Percentiles rank a stretch among this genome's conserved stretches.
Evolutionary conservation across 2,797 vertebrate species (phyloP).

Genomic region (Xyrichtys novacula): DNA sequence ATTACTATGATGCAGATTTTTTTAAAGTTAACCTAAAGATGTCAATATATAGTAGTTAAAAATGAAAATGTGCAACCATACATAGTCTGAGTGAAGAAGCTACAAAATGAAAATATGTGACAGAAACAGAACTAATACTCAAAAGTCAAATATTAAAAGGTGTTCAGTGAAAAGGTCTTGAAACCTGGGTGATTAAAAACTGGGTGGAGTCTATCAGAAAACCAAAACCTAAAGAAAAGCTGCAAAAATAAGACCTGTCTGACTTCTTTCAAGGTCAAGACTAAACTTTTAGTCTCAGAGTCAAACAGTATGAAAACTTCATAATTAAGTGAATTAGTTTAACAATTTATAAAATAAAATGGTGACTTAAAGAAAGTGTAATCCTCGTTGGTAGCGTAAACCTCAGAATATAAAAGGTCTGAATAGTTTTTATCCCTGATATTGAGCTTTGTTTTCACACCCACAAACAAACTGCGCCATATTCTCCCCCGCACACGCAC

Average conservation of each 20-base stretch:
- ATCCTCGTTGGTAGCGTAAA: neutral
- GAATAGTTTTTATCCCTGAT: neutral
- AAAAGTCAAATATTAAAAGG: neutral
- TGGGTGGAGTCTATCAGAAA: neutral
- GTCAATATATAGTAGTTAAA: too few relatives aligned
- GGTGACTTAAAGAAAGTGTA: neutral
- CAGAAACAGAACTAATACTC: neutral
- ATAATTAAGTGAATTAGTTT: neutral
- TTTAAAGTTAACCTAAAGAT: neutral
- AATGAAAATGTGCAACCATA: too few relatives aligned
- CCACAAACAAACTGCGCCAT: constrained; percentile 53
- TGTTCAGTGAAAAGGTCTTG: neutral
- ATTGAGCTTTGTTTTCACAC: neutral
- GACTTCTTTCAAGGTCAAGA: constrained; percentile 12
- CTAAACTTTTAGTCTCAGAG: neutral
- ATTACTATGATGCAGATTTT: neutral
- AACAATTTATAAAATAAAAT: neutral
- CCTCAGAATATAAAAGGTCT: neutral
- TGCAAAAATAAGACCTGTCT: neutral
- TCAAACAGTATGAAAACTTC: neutral
- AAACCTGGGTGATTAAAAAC: neutral
- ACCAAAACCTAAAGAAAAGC: constrained; percentile 6
- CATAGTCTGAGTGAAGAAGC: too few relatives aligned
- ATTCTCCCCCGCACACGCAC: neutral
- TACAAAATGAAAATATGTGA: neutral